Evolutionary conservation across 2,797 vertebrate genomes (phyloP), one percentile per base, ranked within the genome.

Genomic region (Notolepis coatsorum): DNA sequence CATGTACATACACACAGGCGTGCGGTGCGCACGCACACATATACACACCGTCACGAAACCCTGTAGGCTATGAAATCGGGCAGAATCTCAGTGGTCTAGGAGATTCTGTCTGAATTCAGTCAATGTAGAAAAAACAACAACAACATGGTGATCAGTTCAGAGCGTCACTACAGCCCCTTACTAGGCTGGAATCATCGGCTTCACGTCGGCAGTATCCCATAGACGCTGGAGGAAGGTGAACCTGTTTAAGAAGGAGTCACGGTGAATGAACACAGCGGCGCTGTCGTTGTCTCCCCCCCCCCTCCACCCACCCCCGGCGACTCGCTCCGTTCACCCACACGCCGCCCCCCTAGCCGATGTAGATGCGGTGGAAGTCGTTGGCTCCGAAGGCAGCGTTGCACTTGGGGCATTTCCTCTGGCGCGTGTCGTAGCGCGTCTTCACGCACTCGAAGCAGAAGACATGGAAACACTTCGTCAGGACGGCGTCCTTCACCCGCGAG

Each of bases 361-460:
- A 98, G 81, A 99, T 99, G 70, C 97, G 96, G 56, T 99, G 98
- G 88, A 98, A 99, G 88, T 99, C 96, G 0, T 98, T 99, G 43
- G 97, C 98, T 8, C 97, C 97, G 1, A 99, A 99, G 21, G 98
- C 97, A 0, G 96, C 96, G 0, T 97, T 99, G 84, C 98, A 99
- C 76, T 99, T 99, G 46, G 98, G 97, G 77, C 97, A 98, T 68
- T 99, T 99, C 77, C 97, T 96, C 90, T 99, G 97, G 21, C 97
- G 94, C 0, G 97, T 99, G 88, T 99, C 96, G 1, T 98, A 98
- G 58, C 97, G 95, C 0, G 95, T 99, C 83, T 99, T 99, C 15
- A 99, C 96, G 1, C 97, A 98, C 86, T 99, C 96, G 1, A 98
- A 99, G 88, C 97, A 99, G 93, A 99, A 99, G 38, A 99, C 96